phyloP scores from a whole-genome alignment of 2,797 vertebrate species.

The Channallabes apus region DNA sequence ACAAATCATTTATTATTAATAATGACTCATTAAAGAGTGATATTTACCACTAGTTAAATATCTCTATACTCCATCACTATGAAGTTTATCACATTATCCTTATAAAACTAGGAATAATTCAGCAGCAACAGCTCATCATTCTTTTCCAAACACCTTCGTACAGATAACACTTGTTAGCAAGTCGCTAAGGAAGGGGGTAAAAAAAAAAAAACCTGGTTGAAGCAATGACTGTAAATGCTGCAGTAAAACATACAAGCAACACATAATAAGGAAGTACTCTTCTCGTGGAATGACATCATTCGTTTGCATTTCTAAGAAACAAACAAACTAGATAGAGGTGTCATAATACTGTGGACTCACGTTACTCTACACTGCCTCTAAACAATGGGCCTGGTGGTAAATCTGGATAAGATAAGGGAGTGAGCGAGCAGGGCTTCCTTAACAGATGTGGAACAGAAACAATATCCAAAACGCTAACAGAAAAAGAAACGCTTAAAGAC shows the following conservation, averaged over 20 bases:
- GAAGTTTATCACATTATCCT: neutral
- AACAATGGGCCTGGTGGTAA: neutral
- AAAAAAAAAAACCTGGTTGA: neutral
- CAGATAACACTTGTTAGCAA: neutral
- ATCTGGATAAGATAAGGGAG: neutral
- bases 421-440: neutral
- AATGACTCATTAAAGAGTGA: neutral
- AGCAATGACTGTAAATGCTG: neutral
- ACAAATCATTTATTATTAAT: neutral
- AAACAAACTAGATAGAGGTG: neutral
- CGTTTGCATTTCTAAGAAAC: neutral
- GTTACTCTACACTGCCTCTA: neutral
- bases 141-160: neutral
- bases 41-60: neutral
- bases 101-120: neutral
- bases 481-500: neutral
- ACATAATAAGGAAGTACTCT: neutral
- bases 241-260: neutral
- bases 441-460: neutral
- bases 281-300: neutral
- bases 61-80: neutral
- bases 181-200: neutral
- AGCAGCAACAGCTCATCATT: neutral
- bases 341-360: neutral
- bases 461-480: neutral